Evolutionary conservation across 2,797 vertebrate genomes (phyloP).

Genomic region (Enteromius afrohamiltoni): DNA sequence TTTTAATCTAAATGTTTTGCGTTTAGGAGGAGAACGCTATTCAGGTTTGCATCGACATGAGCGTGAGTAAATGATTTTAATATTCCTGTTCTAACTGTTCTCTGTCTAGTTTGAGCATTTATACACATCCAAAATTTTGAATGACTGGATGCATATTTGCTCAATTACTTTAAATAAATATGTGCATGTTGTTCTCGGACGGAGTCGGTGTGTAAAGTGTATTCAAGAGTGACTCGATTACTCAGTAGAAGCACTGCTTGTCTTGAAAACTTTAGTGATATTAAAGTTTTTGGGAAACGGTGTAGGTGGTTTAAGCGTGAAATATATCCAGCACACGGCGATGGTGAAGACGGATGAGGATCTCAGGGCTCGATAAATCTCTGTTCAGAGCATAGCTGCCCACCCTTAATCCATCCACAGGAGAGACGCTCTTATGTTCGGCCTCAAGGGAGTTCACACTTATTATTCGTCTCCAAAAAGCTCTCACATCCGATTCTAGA

Average conservation of each 20-base stretch:
- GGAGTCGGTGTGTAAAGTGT: background rate
- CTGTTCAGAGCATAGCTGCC: background rate
- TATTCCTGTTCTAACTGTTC: background rate
- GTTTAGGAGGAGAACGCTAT: background rate
- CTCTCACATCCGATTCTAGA: background rate
- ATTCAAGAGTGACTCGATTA: background rate
- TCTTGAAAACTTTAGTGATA: background rate
- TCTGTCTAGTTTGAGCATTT: background rate
- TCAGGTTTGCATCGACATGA: background rate
- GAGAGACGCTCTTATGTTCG: background rate
- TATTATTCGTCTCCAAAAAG: background rate
- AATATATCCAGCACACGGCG: background rate
- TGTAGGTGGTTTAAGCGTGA: background rate
- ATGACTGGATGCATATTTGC: background rate
- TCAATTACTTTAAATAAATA: conserved; percentile 4
- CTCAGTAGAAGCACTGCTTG: background rate
- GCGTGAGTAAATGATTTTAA: background rate
- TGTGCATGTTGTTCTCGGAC: background rate
- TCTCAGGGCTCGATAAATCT: background rate
- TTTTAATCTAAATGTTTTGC: no score
- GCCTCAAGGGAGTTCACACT: background rate
- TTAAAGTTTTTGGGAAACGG: background rate
- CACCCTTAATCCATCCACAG: background rate
- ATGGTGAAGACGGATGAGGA: background rate
- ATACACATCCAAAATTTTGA: background rate